phyloP scores from a whole-genome alignment of 2,113 vertebrate genomes.

The Mystacornis crossleyi region DNA sequence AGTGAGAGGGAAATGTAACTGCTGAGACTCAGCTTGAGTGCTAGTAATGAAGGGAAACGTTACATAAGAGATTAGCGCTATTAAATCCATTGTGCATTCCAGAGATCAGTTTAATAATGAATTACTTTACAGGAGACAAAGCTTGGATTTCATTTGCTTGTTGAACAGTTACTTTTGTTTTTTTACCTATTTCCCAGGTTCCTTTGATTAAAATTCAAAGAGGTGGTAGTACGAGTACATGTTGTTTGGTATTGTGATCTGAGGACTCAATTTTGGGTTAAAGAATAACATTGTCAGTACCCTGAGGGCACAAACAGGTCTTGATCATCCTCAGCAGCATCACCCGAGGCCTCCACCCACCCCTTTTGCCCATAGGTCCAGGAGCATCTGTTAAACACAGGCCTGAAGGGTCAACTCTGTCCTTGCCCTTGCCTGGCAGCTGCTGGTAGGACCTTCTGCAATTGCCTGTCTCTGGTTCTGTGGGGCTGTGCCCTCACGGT shows the following conservation, averaged over 20 bases:
- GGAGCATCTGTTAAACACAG: neutral
- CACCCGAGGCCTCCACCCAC: neutral
- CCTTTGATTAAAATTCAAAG: slow-evolving; percentile 31
- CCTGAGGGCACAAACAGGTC: neutral
- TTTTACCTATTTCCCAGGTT: neutral
- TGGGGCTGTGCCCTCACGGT: rapidly evolving
- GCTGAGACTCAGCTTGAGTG: slow-evolving; percentile 37
- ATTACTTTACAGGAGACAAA: neutral
- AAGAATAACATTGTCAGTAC: neutral
- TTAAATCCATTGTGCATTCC: slow-evolving; percentile 24
- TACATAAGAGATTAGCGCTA: slow-evolving; percentile 29
- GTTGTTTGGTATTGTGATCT: neutral
- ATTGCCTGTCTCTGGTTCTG: neutral
- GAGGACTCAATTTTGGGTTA: neutral
- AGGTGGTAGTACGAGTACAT: neutral
- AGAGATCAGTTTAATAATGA: slow-evolving; percentile 47
- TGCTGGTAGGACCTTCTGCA: neutral
- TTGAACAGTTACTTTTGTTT: neutral
- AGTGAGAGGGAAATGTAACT: neutral
- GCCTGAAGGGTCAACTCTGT: rapidly evolving
- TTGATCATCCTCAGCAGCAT: neutral
- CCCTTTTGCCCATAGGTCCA: neutral
- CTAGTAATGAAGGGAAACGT: slow-evolving; percentile 43
- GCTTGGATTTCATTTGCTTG: neutral
- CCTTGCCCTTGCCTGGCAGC: neutral